These are phyloP conservation scores for Plusia festucae DNA, from an alignment of 2,888 invertebrate species.

Conservation along the genomic window DNA sequence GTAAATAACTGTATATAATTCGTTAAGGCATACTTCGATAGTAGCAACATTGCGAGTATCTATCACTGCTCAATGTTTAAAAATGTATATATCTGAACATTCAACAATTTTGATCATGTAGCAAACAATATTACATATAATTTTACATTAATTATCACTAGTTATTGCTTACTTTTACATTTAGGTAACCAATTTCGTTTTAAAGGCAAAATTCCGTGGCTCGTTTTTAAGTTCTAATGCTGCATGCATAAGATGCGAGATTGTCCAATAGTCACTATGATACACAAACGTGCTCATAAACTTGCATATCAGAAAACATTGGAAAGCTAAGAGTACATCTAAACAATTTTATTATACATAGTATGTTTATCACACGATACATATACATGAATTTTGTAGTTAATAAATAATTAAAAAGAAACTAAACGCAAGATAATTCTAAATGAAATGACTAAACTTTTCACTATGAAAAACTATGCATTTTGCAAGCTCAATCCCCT, in stretches of 20 bases:
- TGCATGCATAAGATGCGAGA: neutral
- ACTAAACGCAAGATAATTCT: conserved; percentile 50
- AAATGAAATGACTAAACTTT: conserved; percentile 56
- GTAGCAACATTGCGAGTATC: conserved; percentile 29
- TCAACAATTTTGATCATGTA: conserved; percentile 25
- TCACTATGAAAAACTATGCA: conserved; percentile 31
- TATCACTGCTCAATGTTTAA: conserved; percentile 11
- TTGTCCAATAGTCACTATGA: no score
- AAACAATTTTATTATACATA: conserved; percentile 20
- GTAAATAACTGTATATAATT: conserved; percentile 48
- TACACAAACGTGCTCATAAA: conserved; percentile 2
- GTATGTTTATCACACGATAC: conserved; percentile 27
- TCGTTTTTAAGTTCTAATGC: neutral
- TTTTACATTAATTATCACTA: conserved; percentile 30
- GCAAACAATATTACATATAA: conserved; percentile 27
- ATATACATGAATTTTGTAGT: conserved; percentile 23
- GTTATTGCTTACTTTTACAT: conserved; percentile 43
- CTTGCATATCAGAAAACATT: neutral
- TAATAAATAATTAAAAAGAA: conserved; percentile 42
- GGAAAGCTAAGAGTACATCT: conserved; percentile 9
- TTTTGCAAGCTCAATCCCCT: conserved; percentile 15
- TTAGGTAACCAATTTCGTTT: conserved; percentile 5
- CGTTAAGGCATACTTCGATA: conserved; percentile 47
- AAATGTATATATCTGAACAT: conserved; percentile 17
- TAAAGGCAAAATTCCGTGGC: neutral